Evolutionary conservation across 2,888 invertebrate genomes (phyloP), one percentile per base, ranked within the genome.

Genomic region (Octodonta nipae): DNA sequence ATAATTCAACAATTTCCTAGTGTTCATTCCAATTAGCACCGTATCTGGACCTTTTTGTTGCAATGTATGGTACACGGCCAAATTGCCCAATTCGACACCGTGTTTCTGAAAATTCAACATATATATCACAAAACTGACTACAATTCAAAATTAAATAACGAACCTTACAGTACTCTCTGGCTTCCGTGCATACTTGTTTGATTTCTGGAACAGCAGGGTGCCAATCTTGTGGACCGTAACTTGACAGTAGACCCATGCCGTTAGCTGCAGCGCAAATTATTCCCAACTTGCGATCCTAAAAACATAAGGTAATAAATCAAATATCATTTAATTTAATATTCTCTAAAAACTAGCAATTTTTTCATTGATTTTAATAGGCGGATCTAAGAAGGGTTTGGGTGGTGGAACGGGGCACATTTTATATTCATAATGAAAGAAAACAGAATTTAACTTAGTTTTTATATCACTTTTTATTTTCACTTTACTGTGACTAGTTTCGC

Each of bases 211-310:
- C 60, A 2, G 84, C 84, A 2, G 84, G 82, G 62, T 91, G 88
- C 89, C 89, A 91, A 1, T 60, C 49, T 40, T 71, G 79, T 1
- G 84, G 79, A 0, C 84, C 86, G 22, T 58, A 56, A 55, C 75
- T 79, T 5, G 82, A 77, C 16, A 92, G 65, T 13, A 92, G 66
- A 2, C 89, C 87, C 82, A 91, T 78, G 2, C 77, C 78, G 7
- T 82, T 76, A 0, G 78, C 74, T 0, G 87, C 76, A 0, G 88
- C 89, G 57, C 85, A 86, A 14, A 93, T 77, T 10, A 92, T 66
- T 1, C 84, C 89, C 4, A 91, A 58, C 24, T 78, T 30, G n/a
- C 11, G 20, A 11, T 8, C 15, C 2, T 13, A 12, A 5, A 5
- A 14, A 28, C 14, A 5, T 15, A 2, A 2, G 2, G 3, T 15